Percentiles rank a stretch among this genome's conserved stretches.
These are phyloP conservation scores for Phytoseiulus persimilis DNA, from an alignment of 2,888 invertebrate species.

Conservation along the genomic window DNA sequence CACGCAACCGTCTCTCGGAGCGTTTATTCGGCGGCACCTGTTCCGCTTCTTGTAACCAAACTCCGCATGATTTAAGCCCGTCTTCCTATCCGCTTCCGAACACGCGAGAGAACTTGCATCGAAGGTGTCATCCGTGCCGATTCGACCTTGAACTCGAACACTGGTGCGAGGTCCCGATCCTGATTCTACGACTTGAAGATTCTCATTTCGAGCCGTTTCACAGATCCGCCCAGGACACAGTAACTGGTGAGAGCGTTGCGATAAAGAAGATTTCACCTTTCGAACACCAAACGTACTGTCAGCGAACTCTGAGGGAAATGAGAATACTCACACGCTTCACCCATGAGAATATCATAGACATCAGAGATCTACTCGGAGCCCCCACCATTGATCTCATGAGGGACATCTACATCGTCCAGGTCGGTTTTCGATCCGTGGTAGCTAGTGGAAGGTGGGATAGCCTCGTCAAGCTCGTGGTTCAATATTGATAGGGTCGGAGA, in stretches of 20 bases:
- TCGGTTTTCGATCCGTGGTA: not conserved
- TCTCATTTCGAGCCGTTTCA: slow-evolving; percentile 48
- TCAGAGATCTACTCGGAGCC: slow-evolving; percentile 92
- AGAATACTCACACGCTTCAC: slow-evolving; percentile 98
- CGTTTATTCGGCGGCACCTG: too few species aligned
- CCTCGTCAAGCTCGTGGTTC: too few species aligned
- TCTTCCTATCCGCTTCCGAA: too few species aligned
- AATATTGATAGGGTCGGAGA: too few species aligned
- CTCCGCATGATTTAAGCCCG: too few species aligned
- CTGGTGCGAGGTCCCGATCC: not conserved
- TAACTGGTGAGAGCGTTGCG: slow-evolving; percentile 88
- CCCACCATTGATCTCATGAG: slow-evolving; percentile 93
- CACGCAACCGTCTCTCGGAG: too few species aligned
- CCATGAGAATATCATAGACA: slow-evolving; percentile 99
- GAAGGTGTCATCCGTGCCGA: too few species aligned
- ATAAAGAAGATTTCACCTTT: slow-evolving; percentile 99
- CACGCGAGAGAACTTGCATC: too few species aligned
- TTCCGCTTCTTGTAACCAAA: too few species aligned
- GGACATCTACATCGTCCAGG: slow-evolving; percentile 64
- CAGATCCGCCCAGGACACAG: slow-evolving; percentile 80
- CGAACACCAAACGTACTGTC: slow-evolving; percentile 99
- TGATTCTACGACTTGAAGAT: too few species aligned
- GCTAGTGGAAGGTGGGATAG: too few species aligned
- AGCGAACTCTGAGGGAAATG: slow-evolving; percentile 95
- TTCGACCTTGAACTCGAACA: not conserved